Evolutionary conservation across 2,113 vertebrate genomes (phyloP).

Genomic region (Ciconia maguari): DNA sequence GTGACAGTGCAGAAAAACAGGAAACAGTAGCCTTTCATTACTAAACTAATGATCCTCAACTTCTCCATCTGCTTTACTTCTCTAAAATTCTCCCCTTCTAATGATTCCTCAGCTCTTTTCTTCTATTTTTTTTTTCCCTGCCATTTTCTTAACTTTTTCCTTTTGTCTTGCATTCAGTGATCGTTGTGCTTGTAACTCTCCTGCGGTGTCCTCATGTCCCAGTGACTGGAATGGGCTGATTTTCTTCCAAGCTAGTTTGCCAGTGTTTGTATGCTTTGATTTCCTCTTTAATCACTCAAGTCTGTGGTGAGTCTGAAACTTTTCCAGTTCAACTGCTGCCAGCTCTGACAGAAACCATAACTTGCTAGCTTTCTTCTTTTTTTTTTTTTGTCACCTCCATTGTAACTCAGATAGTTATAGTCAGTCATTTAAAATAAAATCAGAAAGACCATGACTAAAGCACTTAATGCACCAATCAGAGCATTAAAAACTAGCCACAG

Average conservation of each 20-base stretch:
- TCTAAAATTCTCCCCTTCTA: not conserved
- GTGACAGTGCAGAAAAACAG: not conserved
- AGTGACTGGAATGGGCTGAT: constrained; percentile 11
- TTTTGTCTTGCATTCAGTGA: not conserved
- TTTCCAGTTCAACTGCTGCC: constrained; percentile 13
- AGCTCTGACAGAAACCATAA: constrained; percentile 18
- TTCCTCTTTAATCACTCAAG: constrained; percentile 29
- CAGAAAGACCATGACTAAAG: not conserved
- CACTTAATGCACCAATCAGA: constrained; percentile 1
- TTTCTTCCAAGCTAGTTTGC: constrained; percentile 16
- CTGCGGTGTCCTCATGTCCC: not conserved
- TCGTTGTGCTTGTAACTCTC: not conserved
- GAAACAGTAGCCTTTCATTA: not conserved
- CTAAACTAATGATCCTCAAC: not conserved
- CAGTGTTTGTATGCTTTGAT: not conserved
- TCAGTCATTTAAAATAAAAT: not conserved
- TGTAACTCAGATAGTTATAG: not conserved
- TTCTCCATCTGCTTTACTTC: not conserved
- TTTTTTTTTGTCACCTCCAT: not conserved
- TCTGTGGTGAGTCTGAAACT: constrained; percentile 38
- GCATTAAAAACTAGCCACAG: constrained; percentile 2
- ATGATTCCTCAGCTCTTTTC: not conserved
- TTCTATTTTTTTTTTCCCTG: not conserved
- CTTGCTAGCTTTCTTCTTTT: not conserved
- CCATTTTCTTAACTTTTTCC: not conserved